Percentiles rank a stretch among this genome's conserved stretches.
phyloP scores from a whole-genome alignment of 2,113 vertebrate genomes.

The Phylloscopus trochiloides region DNA sequence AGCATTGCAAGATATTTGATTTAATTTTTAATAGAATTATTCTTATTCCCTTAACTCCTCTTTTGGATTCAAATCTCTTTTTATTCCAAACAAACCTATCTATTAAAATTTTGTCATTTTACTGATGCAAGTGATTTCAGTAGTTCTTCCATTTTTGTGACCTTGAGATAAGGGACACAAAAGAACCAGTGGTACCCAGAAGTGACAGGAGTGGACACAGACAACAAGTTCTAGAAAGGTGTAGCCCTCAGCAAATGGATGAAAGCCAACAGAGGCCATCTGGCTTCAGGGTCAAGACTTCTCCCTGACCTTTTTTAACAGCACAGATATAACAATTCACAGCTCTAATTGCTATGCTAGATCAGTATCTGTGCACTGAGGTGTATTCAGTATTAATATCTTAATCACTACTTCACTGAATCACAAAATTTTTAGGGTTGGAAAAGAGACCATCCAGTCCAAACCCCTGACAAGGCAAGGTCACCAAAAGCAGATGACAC shows the following conservation, averaged over 20 bases:
- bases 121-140: background rate
- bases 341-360: background rate
- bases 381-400: background rate
- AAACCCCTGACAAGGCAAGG: background rate
- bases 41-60: background rate
- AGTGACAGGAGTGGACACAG: background rate
- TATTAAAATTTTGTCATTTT: background rate
- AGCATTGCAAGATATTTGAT: background rate
- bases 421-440: background rate
- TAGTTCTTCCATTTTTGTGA: background rate
- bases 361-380: background rate
- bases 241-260: background rate
- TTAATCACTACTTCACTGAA: background rate
- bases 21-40: background rate
- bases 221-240: rapidly evolving
- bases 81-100: background rate
- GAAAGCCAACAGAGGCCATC: background rate
- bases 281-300: background rate
- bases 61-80: background rate
- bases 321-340: background rate
- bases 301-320: background rate
- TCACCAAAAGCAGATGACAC: background rate
- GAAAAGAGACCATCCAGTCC: background rate
- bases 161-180: background rate
- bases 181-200: background rate